These are phyloP conservation scores for Brotogeris chrysoptera DNA, from an alignment of 2,797 vertebrate genomes.

Conservation along the genomic window DNA sequence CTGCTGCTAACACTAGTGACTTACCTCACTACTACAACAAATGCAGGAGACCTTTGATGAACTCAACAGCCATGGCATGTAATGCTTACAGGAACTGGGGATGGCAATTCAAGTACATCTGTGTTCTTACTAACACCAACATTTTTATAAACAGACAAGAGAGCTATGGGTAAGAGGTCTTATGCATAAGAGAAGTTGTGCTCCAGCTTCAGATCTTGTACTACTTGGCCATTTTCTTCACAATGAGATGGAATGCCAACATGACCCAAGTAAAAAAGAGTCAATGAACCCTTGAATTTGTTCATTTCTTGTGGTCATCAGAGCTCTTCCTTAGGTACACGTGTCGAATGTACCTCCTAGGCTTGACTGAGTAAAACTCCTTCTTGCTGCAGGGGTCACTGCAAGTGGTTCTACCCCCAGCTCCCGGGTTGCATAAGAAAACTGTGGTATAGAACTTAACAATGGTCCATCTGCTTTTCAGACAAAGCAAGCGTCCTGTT, in stretches of 20 bases:
- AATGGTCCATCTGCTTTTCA: not conserved
- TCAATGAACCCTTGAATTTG: not conserved
- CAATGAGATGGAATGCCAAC: not conserved
- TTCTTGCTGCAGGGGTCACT: not conserved
- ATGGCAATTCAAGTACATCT: not conserved
- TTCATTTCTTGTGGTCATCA: not conserved
- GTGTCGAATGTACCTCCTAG: not conserved
- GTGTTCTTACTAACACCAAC: not conserved
- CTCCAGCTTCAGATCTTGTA: not conserved
- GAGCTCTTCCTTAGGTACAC: not conserved
- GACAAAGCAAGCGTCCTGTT: not conserved
- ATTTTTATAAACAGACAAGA: not conserved
- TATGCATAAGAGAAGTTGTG: not conserved
- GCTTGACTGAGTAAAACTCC: not conserved
- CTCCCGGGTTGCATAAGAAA: not conserved
- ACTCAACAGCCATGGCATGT: accelerated
- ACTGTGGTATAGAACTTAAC: not conserved
- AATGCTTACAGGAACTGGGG: not conserved
- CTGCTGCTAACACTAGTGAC: not conserved
- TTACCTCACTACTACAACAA: not conserved
- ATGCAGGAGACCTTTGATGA: not conserved
- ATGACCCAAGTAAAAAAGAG: not conserved
- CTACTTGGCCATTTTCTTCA: not conserved
- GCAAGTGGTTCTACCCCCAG: accelerated
- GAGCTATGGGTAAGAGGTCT: not conserved